Percentiles rank a stretch among this genome's conserved stretches.
Evolutionary conservation across 2,113 vertebrate species (phyloP).

Genomic region (Dendrocopos noguchii): DNA sequence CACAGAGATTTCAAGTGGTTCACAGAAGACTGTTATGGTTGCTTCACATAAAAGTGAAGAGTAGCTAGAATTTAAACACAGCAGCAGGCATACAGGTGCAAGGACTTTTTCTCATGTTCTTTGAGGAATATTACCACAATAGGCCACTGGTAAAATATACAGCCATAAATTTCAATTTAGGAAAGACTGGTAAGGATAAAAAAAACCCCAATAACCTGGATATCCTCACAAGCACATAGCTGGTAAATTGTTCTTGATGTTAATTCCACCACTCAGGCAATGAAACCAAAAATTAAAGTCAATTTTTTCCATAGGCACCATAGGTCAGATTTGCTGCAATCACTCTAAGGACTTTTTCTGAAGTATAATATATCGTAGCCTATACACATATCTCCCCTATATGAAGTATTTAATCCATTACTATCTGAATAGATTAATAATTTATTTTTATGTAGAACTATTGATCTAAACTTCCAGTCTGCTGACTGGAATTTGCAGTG

Average conservation of each 20-base stretch:
- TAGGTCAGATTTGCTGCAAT: not conserved
- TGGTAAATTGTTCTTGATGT: not conserved
- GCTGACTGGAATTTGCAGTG: not conserved
- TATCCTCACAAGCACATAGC: not conserved
- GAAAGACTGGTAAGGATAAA: not conserved
- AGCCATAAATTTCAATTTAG: not conserved
- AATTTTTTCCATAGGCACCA: not conserved
- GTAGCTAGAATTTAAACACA: not conserved
- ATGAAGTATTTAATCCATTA: not conserved
- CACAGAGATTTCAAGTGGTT: not conserved
- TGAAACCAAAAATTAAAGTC: not conserved
- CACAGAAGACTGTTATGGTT: not conserved
- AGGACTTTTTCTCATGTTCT: not conserved
- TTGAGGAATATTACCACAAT: not conserved
- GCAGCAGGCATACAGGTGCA: not conserved
- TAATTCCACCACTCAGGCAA: not conserved
- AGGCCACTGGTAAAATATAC: not conserved
- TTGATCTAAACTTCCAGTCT: not conserved
- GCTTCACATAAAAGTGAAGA: not conserved
- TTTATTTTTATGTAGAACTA: not conserved
- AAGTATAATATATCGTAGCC: not conserved
- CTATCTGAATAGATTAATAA: not conserved
- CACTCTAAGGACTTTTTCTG: rapidly evolving
- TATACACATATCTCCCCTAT: not conserved
- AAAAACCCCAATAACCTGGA: not conserved